phyloP scores from a whole-genome alignment of 2,797 vertebrate species.

The Enteromius radiatus region DNA sequence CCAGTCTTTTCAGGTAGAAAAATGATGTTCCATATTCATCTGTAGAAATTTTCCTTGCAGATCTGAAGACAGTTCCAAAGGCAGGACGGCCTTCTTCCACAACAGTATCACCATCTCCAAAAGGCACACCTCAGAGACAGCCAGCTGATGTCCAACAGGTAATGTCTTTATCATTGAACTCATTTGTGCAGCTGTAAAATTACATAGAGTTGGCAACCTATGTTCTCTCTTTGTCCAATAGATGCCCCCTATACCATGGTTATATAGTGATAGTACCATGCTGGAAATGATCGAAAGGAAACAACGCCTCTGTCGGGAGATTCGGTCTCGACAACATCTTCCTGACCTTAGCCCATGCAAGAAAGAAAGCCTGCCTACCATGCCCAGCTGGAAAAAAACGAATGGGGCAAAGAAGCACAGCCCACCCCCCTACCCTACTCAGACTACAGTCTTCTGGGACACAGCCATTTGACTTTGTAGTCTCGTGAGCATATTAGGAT shows the following conservation, averaged over 20 bases:
- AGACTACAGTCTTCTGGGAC: conserved; percentile 98
- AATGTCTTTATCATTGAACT: conserved; percentile 63
- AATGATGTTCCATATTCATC: not conserved
- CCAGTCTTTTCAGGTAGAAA: not conserved
- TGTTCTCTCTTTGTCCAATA: conserved; percentile 60
- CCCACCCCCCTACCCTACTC: conserved; percentile 94
- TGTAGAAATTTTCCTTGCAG: conserved; percentile 67
- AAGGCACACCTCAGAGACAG: conserved; percentile 90
- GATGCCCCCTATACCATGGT: conserved; percentile 96
- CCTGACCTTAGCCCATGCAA: conserved; percentile 92
- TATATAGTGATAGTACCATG: conserved; percentile 96
- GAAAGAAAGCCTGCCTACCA: conserved; percentile 88
- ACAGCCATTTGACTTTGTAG: conserved; percentile 89
- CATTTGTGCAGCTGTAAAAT: conserved; percentile 57
- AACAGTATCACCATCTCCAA: conserved; percentile 87
- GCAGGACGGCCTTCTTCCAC: conserved; percentile 87
- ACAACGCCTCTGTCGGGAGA: conserved; percentile 94
- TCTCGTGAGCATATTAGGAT: conserved; percentile 55
- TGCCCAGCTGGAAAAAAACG: conserved; percentile 90
- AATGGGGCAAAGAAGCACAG: conserved; percentile 90
- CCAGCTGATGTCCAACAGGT: conserved; percentile 83
- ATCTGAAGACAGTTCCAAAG: conserved; percentile 86
- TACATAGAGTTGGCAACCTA: conserved; percentile 2
- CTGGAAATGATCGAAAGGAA: conserved; percentile 98
- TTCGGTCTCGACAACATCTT: conserved; percentile 89